Evolutionary conservation across 2,797 vertebrate genomes (phyloP).

Genomic region (Varecia variegata): DNA sequence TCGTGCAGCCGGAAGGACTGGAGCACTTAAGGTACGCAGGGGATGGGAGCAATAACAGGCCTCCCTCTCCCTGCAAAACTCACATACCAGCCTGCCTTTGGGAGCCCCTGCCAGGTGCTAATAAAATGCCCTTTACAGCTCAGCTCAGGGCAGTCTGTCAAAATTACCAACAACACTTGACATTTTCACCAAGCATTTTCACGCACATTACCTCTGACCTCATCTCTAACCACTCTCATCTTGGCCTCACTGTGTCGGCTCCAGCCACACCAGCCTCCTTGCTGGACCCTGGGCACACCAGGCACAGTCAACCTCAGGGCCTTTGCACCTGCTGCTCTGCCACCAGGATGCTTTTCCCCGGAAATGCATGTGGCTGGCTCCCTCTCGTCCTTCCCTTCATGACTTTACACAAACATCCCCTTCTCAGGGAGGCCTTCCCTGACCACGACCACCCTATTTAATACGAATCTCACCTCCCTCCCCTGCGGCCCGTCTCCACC

Average conservation of each 20-base stretch:
- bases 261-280: fast-evolving
- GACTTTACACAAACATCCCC: not conserved
- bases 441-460: not conserved
- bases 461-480: not conserved
- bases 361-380: fast-evolving
- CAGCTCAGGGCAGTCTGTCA: not conserved
- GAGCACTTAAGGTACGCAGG: no score
- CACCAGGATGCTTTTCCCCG: not conserved
- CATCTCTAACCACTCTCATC: not conserved
- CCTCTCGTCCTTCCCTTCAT: not conserved
- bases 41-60: not conserved
- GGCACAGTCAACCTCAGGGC: not conserved
- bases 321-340: not conserved
- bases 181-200: not conserved
- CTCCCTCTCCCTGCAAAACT: not conserved
- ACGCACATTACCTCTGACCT: not conserved
- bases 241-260: fast-evolving
- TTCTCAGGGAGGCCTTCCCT: not conserved
- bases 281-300: not conserved
- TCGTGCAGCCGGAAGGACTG: not conserved
- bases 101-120: not conserved
- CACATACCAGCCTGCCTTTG: not conserved
- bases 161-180: not conserved
- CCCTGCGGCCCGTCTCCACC: not conserved
- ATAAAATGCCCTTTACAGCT: not conserved